Base-by-base conservation (phyloP, 2,113 vertebrate species). In the Lanius collurio region DNA sequence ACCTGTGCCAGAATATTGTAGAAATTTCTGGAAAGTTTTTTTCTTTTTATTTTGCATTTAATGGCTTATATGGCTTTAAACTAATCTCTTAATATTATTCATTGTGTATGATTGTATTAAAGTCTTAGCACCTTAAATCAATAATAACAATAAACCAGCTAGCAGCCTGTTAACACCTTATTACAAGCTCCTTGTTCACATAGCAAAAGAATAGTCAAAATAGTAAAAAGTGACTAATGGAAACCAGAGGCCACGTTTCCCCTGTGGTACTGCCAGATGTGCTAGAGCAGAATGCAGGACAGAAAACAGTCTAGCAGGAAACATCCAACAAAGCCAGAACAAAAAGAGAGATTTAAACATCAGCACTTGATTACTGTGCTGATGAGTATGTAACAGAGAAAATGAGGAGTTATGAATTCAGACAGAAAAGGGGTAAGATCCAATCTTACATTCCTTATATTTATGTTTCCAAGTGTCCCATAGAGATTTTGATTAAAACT, bases 81-180 rank as follows among this genome's bases (percentile, higher is more conserved):
- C 55, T 92, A 76, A 92, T 90, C 92, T 83, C 64, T 90, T 92
- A 68, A 60, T 92, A 91, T 70, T 89, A 65, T 82, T 67, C 78
- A 75, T 87, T 87, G 64, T 93, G 24, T 80, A 44, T 94, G 89
- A 87, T 87, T 85, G 71, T 93, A 88, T 95, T 80, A 89, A 93
- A 94, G 89, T 95, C 91, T 97, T 97, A 97, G 92, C 84, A 96
- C 82, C 73, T 89, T 92, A 65, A 95, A 97, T 95, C 89, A 91
- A 75, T 95, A 96, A 44, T 37, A 63, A 71, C 75, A 89, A 80
- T 89, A 97, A 91, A 94, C 82, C 86, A 96, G 71, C 87, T 95
- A 95, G 93, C 93, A 97, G 82, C 85, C 93, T 96, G 91, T 96
- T 96, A 97, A 97, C 80, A 93, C 89, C 86, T 96, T 93, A 86